phyloP scores from a whole-genome alignment of 2,888 invertebrate species.

The Gandaritis pyraliata region DNA sequence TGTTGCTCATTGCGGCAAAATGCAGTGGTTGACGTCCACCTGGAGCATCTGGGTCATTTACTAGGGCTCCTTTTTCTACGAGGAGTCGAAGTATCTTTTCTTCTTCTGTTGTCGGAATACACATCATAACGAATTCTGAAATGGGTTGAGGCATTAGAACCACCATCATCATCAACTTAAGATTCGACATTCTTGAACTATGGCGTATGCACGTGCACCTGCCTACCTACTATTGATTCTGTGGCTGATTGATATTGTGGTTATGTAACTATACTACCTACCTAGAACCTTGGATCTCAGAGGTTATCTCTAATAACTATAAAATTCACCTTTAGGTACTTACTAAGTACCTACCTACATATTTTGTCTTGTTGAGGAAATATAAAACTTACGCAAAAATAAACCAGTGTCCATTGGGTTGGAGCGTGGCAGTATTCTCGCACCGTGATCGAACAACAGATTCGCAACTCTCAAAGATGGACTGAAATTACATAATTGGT shows the following conservation, averaged over 20 bases:
- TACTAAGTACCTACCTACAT: too few relatives aligned
- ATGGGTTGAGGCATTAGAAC: conserved; percentile 3
- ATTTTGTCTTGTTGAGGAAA: neutral
- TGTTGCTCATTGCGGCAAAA: conserved; percentile 79
- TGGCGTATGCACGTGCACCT: too few relatives aligned
- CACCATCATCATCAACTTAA: too few relatives aligned
- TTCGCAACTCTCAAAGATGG: conserved; percentile 62
- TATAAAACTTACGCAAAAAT: conserved; percentile 64
- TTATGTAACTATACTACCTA: neutral
- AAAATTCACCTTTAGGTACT: too few relatives aligned
- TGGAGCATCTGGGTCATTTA: conserved; percentile 66
- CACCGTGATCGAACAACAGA: conserved; percentile 70
- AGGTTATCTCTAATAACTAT: too few relatives aligned
- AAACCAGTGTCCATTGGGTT: conserved; percentile 66
- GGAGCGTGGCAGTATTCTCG: conserved; percentile 56
- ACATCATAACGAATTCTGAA: conserved; percentile 75
- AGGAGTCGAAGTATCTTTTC: conserved; percentile 65
- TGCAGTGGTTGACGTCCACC: conserved; percentile 78
- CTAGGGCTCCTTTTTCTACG: conserved; percentile 61
- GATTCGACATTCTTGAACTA: too few relatives aligned
- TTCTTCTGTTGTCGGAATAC: conserved; percentile 64
- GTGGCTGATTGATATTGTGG: too few relatives aligned
- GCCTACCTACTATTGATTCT: too few relatives aligned
- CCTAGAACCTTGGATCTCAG: too few relatives aligned
- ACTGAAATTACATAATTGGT: conserved; percentile 51